phyloP scores from a whole-genome alignment of 2,797 vertebrate genomes.

The Malacoctenus gilli region DNA sequence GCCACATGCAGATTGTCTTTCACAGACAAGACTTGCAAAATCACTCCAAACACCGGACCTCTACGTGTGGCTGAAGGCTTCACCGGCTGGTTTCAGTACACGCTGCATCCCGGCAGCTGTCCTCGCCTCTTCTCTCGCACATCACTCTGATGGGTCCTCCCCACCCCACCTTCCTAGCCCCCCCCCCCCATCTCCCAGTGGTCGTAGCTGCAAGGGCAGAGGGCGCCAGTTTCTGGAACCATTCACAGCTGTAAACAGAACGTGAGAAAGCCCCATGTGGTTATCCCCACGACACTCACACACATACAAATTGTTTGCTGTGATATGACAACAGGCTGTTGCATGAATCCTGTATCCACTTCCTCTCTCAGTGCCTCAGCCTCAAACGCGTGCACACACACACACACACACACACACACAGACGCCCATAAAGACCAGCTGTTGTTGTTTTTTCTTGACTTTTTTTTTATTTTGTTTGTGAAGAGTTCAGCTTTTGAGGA shows the following conservation, averaged over 20 bases:
- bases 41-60: no score
- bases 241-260: conserved; percentile 83
- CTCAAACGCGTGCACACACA: conserved; percentile 31
- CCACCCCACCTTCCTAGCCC: conserved; percentile 2
- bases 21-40: no score
- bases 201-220: conserved; percentile 70
- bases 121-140: conserved; percentile 32
- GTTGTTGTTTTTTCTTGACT: conserved; percentile 49
- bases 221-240: conserved; percentile 74
- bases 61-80: neutral
- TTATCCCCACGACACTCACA: conserved; percentile 71
- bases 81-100: no score
- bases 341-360: conserved; percentile 60
- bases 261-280: conserved; percentile 82
- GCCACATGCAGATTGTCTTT: no score
- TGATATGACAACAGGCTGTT: conserved; percentile 61
- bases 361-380: conserved; percentile 60
- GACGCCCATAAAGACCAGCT: conserved; percentile 41
- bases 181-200: conserved; percentile 57
- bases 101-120: neutral
- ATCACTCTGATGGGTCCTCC: conserved; percentile 26
- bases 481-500: conserved; percentile 12
- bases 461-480: conserved; percentile 34
- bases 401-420: conserved; percentile 17
- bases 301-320: conserved; percentile 59